Percentiles rank a stretch among this genome's conserved stretches.
These are phyloP conservation scores for Pyrocephalus nanus DNA, from an alignment of 2,797 vertebrate genomes.

Conservation along the genomic window DNA sequence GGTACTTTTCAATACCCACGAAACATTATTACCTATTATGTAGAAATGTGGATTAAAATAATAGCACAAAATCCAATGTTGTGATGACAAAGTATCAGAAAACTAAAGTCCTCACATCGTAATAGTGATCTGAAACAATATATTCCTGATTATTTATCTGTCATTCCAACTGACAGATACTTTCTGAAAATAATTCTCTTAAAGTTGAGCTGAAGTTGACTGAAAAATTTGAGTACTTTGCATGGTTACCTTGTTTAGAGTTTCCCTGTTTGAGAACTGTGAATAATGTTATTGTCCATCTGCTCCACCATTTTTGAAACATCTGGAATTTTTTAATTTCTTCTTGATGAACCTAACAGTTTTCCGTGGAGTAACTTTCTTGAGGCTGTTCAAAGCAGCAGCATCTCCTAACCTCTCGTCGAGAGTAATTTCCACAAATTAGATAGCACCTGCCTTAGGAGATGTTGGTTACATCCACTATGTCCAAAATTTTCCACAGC, in stretches of 20 bases:
- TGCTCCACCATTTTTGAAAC: constrained; percentile 16
- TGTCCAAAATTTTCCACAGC: constrained; percentile 29
- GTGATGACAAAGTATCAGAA: neutral
- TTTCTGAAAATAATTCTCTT: neutral
- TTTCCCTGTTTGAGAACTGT: neutral
- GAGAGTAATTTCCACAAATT: neutral
- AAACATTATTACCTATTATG: neutral
- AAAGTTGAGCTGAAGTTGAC: neutral
- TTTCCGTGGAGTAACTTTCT: neutral
- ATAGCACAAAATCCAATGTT: neutral
- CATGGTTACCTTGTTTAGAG: neutral
- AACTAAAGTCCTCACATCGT: neutral
- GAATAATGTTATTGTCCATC: neutral
- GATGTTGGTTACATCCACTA: neutral
- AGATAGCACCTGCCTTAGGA: neutral
- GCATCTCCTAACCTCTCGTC: neutral
- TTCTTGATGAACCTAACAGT: neutral
- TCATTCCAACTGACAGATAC: neutral
- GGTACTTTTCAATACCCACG: neutral
- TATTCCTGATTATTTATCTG: neutral
- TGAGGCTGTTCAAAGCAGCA: neutral
- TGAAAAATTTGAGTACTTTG: neutral
- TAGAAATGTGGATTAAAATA: neutral
- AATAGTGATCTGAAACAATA: neutral
- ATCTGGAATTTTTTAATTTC: constrained; percentile 21